These are phyloP conservation scores for Bos javanicus DNA, from an alignment of 2,113 vertebrate genomes.

Conservation along the genomic window DNA sequence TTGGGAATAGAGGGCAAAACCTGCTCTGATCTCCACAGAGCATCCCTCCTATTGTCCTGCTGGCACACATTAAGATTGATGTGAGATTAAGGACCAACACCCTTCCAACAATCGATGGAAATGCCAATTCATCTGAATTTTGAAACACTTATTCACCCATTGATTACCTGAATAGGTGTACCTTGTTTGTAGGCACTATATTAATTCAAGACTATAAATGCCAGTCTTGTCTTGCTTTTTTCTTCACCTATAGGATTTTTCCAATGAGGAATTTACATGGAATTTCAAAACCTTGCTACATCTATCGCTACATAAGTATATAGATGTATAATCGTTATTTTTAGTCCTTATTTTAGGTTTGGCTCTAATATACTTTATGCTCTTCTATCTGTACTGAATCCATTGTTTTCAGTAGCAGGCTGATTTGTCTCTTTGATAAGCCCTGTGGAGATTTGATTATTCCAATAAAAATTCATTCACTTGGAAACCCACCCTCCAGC, in stretches of 20 bases:
- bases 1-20: constrained; percentile 89
- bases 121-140: constrained; percentile 91
- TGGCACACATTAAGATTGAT: constrained; percentile 99
- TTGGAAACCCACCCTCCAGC: constrained; percentile 87
- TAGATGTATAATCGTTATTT: background rate
- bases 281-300: constrained; percentile 27
- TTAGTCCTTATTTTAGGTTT: constrained; percentile 40
- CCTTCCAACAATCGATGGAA: constrained; percentile 88
- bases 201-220: constrained; percentile 81
- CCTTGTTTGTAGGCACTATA: constrained; percentile 84
- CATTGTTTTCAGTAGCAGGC: constrained; percentile 84
- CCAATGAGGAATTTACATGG: background rate
- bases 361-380: constrained; percentile 60
- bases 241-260: constrained; percentile 62
- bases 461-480: constrained; percentile 87
- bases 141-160: constrained; percentile 86
- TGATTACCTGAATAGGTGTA: constrained; percentile 83
- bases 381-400: constrained; percentile 71
- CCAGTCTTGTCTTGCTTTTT: constrained; percentile 69
- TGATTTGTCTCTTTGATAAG: constrained; percentile 85
- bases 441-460: constrained; percentile 87
- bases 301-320: background rate
- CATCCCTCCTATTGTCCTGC: constrained; percentile 92
- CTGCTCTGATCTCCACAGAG: constrained; percentile 88
- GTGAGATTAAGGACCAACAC: constrained; percentile 93